phyloP scores from a whole-genome alignment of 2,888 invertebrate species.

The Lagria hirta region DNA sequence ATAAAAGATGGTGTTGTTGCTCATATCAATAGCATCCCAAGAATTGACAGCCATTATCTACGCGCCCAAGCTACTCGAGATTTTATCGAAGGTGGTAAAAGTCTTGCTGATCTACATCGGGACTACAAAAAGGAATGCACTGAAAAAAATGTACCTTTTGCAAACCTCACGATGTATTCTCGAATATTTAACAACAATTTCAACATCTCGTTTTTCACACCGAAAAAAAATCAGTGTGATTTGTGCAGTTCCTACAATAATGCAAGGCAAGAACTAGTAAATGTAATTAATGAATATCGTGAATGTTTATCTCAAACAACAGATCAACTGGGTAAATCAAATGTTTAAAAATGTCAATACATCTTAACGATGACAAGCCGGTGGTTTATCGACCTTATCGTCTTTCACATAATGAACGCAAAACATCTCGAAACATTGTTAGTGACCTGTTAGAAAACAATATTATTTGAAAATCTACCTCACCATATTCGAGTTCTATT shows the following conservation, averaged over 20 bases:
- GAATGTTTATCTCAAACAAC: slow-evolving; percentile 20
- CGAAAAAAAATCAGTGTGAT: slow-evolving; percentile 26
- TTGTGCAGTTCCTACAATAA: slow-evolving; percentile 18
- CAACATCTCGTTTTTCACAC: slow-evolving; percentile 27
- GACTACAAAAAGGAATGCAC: slow-evolving; percentile 28
- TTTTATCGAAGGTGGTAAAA: slow-evolving; percentile 31
- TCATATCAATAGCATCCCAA: slow-evolving; percentile 21
- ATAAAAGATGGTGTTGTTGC: slow-evolving; percentile 11
- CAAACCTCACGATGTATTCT: slow-evolving; percentile 26
- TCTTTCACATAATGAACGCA: neutral
- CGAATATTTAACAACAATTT: slow-evolving; percentile 26
- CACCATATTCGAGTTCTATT: slow-evolving; percentile 35
- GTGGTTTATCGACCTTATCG: neutral
- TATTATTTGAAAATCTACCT: slow-evolving; percentile 36
- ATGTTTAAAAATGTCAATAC: slow-evolving; percentile 11
- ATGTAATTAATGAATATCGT: slow-evolving; percentile 16
- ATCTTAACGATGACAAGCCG: neutral
- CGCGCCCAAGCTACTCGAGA: slow-evolving; percentile 19
- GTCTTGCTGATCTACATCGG: slow-evolving; percentile 24
- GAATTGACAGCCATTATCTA: slow-evolving; percentile 22
- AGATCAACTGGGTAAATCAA: slow-evolving; percentile 20
- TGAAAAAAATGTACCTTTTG: slow-evolving; percentile 13
- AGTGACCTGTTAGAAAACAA: slow-evolving; percentile 26
- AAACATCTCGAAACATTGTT: slow-evolving; percentile 21
- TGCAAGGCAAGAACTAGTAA: slow-evolving; percentile 13